phyloP scores from a whole-genome alignment of 2,797 vertebrate species.

The Philypnodon macrostomus region DNA sequence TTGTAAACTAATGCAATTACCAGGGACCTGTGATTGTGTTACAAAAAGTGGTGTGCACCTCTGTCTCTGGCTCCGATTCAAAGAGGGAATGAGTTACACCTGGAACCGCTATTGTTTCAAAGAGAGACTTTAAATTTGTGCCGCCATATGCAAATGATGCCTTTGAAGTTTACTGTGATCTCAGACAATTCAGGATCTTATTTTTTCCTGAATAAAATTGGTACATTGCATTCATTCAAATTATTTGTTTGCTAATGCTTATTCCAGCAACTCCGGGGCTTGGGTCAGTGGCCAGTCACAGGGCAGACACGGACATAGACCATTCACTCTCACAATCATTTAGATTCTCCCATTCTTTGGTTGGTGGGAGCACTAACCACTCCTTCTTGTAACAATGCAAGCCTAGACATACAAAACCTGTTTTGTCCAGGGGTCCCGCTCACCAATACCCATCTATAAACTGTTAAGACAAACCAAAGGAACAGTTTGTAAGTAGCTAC shows the following conservation, averaged over 20 bases:
- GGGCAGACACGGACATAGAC: too few species aligned
- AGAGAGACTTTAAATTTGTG: conserved; percentile 56
- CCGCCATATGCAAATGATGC: conserved; percentile 59
- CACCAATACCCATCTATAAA: conserved; percentile 37
- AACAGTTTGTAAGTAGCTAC: conserved; percentile 51
- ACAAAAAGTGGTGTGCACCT: conserved; percentile 22
- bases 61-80: conserved; percentile 35
- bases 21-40: conserved; percentile 40
- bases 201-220: conserved; percentile 39
- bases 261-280: too few species aligned
- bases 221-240: too few species aligned
- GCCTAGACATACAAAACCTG: conserved; percentile 19
- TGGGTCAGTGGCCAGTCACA: too few species aligned
- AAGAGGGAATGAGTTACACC: conserved; percentile 42
- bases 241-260: too few species aligned
- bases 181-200: conserved; percentile 50
- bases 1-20: conserved; percentile 44
- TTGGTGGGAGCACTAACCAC: too few species aligned
- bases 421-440: conserved; percentile 49
- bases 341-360: too few species aligned
- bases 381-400: too few species aligned
- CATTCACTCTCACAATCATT: too few species aligned
- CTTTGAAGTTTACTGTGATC: conserved; percentile 66
- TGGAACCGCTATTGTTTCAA: conserved; percentile 58
- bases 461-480: conserved; percentile 33